phyloP scores from a whole-genome alignment of 2,888 invertebrate species.

The Heterodera filipjevi region DNA sequence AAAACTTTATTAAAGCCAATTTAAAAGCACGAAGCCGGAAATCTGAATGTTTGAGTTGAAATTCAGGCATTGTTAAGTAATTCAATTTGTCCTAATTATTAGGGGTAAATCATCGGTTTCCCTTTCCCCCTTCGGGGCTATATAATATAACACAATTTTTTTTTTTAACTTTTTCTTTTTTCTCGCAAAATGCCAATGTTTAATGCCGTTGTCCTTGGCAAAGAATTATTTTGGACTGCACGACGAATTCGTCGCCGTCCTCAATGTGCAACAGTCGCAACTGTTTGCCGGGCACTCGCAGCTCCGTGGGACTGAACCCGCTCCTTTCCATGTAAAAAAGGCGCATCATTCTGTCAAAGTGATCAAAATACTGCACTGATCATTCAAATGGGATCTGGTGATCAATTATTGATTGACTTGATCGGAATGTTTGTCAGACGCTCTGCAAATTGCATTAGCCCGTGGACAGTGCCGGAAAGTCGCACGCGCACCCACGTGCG shows the following conservation, averaged over 20 bases:
- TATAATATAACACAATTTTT: not conserved
- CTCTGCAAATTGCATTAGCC: slow-evolving; percentile 63
- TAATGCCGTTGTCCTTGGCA: not conserved
- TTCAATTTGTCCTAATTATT: not conserved
- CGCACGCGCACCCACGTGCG: slow-evolving; percentile 42
- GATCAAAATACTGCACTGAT: not conserved
- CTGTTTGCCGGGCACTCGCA: slow-evolving; percentile 51
- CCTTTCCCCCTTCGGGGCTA: not conserved
- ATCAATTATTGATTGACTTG: not conserved
- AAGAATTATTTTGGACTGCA: slow-evolving; percentile 36
- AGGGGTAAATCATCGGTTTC: not conserved
- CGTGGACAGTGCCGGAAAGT: slow-evolving; percentile 59
- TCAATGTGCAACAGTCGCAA: slow-evolving; percentile 56
- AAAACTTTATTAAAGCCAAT: not conserved
- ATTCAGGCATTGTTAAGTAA: not conserved
- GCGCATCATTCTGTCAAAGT: slow-evolving; percentile 36
- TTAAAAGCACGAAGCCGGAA: not conserved
- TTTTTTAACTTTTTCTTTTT: not conserved
- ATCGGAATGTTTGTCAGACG: slow-evolving; percentile 64
- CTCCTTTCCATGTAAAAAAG: slow-evolving; percentile 76
- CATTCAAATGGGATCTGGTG: too few species aligned
- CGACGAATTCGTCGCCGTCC: slow-evolving; percentile 59
- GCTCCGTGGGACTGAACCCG: slow-evolving; percentile 65
- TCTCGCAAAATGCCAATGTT: not conserved
- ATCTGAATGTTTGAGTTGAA: not conserved